These are phyloP conservation scores for Ctenopoma kingsleyae DNA, from an alignment of 2,797 vertebrate species.

Conservation along the genomic window DNA sequence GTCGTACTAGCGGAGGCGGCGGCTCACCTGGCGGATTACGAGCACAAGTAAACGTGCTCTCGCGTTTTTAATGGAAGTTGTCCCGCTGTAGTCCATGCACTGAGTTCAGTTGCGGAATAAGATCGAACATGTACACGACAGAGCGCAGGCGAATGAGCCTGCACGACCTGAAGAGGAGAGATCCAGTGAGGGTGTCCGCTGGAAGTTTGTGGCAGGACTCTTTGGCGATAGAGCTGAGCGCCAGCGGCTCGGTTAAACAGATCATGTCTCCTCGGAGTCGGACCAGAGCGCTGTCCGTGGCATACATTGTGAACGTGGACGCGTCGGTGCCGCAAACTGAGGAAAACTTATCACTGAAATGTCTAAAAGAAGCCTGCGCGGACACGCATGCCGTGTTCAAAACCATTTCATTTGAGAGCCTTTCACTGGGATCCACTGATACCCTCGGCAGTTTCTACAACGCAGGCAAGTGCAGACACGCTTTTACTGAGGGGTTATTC, in stretches of 20 bases:
- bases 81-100: not conserved
- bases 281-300: slow-evolving; percentile 82
- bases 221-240: slow-evolving; percentile 77
- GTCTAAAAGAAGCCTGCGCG: slow-evolving; percentile 88
- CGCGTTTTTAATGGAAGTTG: not conserved
- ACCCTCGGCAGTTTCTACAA: slow-evolving; percentile 91
- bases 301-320: slow-evolving; percentile 84
- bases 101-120: not conserved
- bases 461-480: slow-evolving; percentile 88
- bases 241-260: slow-evolving; percentile 60
- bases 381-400: slow-evolving; percentile 79
- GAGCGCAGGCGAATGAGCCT: slow-evolving; percentile 87
- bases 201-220: slow-evolving; percentile 92
- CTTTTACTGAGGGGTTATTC: fast-evolving
- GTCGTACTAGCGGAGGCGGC: slow-evolving; percentile 16
- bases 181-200: slow-evolving; percentile 78
- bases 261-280: slow-evolving; percentile 74
- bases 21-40: slow-evolving; percentile 60
- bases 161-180: slow-evolving; percentile 75
- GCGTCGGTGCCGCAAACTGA: slow-evolving; percentile 73
- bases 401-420: slow-evolving; percentile 82
- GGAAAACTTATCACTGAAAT: slow-evolving; percentile 84
- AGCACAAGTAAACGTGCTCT: slow-evolving; percentile 11
- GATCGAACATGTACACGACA: slow-evolving; percentile 78
- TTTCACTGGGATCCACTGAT: slow-evolving; percentile 84